These are phyloP conservation scores for Saccostrea cuccullata DNA, from an alignment of 1,140 invertebrate species.

Conservation along the genomic window DNA sequence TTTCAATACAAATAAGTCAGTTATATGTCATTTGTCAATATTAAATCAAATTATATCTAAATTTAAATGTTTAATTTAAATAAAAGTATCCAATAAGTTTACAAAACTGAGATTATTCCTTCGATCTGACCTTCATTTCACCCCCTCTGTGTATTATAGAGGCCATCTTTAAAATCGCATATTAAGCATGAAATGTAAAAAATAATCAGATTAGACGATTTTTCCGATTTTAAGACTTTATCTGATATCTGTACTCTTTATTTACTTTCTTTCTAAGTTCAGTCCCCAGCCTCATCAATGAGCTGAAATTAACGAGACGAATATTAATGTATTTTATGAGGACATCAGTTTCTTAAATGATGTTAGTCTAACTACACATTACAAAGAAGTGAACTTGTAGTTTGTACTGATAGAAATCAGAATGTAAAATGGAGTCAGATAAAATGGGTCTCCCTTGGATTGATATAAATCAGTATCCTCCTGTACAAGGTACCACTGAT, in stretches of 20 bases:
- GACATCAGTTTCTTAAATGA: not conserved
- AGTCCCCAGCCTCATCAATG: not conserved
- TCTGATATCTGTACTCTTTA: not conserved
- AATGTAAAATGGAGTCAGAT: too few relatives aligned
- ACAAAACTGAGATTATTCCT: not conserved
- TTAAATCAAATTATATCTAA: constrained; percentile 9
- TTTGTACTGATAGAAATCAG: too few relatives aligned
- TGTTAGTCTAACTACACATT: not conserved
- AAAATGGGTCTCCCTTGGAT: too few relatives aligned
- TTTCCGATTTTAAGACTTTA: not conserved
- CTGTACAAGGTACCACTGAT: too few relatives aligned
- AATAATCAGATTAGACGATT: constrained; percentile 2
- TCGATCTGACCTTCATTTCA: not conserved
- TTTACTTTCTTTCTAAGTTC: not conserved
- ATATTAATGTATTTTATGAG: not conserved
- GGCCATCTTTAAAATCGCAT: constrained; percentile 20
- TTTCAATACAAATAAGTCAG: not conserved
- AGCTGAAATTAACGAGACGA: not conserved
- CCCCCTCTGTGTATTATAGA: not conserved
- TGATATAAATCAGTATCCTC: too few relatives aligned
- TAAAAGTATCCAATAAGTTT: not conserved
- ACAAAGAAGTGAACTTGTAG: not conserved
- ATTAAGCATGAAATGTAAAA: constrained; percentile 31
- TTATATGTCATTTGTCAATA: constrained; percentile 14
- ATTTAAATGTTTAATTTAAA: not conserved